Evolutionary conservation across 2,888 invertebrate species (phyloP), one percentile per base, ranked within the genome.

Genomic region (Microplitis deprimator): DNA sequence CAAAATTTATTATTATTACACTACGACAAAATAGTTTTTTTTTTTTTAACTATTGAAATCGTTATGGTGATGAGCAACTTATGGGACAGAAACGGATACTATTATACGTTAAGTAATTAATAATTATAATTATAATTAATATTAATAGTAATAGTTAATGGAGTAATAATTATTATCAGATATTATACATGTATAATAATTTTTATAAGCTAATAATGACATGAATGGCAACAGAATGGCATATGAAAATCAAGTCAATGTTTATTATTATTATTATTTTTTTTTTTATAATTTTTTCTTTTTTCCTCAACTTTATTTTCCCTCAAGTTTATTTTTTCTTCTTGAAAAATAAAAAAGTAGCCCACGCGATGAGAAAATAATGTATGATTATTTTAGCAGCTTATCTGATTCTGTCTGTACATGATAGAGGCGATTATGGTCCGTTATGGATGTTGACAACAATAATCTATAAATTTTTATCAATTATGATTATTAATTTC

Each of bases 381-480:
- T 68, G 59, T 67, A 8, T 50, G 13, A 68, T 61, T 75, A 41
- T 8, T 72, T 73, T 41, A 70, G 29, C 38, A 60, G 17, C 62
- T 69, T 65, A 65, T 79, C 83, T 83, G 79, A 86, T 87, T 80
- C 84, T 83, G 82, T 80, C 84, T 83, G 82, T 85, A 85, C 76
- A 82, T 83, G 82, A 83, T 84, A 80, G 83, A 85, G 80, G 75
- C 81, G 81, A 79, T 16, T 38, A 73, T 77, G 73, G 70, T 77
- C 73, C 70, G 62, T 73, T 17, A 40, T 40, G 64, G 40, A 64
- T 39, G 38, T 74, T 41, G 68, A 70, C 50, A 65, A 75, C 65
- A 68, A 77, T 13, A 62, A 59, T 73, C 74, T 71, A 50, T 61
- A 67, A 61, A 76, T 69, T 70, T 75, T 40, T 6, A 73, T 50